phyloP scores from a whole-genome alignment of 2,888 invertebrate genomes.

The Anagyrus pseudococci region DNA sequence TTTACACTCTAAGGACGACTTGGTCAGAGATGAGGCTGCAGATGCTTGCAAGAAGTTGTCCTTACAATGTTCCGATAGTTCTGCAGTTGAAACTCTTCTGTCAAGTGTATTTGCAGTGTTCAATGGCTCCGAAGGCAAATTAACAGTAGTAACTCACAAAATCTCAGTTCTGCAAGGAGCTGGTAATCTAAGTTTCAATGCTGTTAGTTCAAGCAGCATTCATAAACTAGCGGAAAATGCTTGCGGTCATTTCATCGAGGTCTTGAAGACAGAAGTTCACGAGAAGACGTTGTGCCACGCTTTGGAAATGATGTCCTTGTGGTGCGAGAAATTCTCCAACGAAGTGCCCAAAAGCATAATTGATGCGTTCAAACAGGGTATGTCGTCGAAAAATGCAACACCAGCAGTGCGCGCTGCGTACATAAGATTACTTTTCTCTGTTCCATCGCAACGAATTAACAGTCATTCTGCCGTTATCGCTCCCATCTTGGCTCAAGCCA shows the following conservation, averaged over 20 bases:
- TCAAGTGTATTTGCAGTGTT: slow-evolving; percentile 79
- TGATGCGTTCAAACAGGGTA: slow-evolving; percentile 76
- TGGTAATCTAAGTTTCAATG: slow-evolving; percentile 76
- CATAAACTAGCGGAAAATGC: slow-evolving; percentile 70
- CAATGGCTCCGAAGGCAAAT: slow-evolving; percentile 88
- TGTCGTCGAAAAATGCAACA: slow-evolving; percentile 78
- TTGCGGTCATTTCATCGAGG: slow-evolving; percentile 74
- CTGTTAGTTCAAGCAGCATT: slow-evolving; percentile 68
- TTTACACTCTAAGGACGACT: slow-evolving; percentile 84
- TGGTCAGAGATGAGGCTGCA: slow-evolving; percentile 77
- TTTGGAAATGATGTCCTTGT: slow-evolving; percentile 80
- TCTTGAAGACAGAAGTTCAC: slow-evolving; percentile 87
- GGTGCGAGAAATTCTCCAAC: slow-evolving; percentile 75
- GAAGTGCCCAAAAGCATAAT: slow-evolving; percentile 72
- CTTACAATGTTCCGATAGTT: slow-evolving; percentile 72
- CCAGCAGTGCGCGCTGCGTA: slow-evolving; percentile 80
- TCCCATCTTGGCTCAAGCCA: slow-evolving; percentile 72
- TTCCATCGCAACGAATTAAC: slow-evolving; percentile 43
- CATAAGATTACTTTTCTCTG: slow-evolving; percentile 71
- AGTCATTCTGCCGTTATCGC: slow-evolving; percentile 59
- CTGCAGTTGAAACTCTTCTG: slow-evolving; percentile 73
- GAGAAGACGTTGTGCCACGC: slow-evolving; percentile 87
- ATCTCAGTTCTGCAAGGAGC: slow-evolving; percentile 83
- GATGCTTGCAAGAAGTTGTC: slow-evolving; percentile 76
- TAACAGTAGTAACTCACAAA: slow-evolving; percentile 87